Evolutionary conservation across 2,888 invertebrate species (phyloP), one percentile per base, ranked within the genome.

Genomic region (Phaedon cochleariae): DNA sequence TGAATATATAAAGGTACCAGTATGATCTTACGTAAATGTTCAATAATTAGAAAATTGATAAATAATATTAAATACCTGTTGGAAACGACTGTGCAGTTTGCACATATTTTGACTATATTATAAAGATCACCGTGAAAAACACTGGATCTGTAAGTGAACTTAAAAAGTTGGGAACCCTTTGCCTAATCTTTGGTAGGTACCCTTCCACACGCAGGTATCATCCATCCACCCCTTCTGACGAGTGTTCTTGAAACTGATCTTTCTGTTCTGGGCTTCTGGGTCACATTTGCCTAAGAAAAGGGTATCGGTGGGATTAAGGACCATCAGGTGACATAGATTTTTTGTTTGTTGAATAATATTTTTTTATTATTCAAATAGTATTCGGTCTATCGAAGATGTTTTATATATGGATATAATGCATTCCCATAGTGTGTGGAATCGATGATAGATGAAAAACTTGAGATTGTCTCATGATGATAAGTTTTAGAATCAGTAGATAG

Each of bases 231-330:
- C 46, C 21, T 20, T 60, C 21, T 12, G 7, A n/a, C 37, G 48
- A 49, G 37, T n/a, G 54, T 57, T 51, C 68, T 65, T 53, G 66
- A n/a, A 69, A 61, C 59, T 60, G 66, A 64, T 69, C 41, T 69
- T 67, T 65, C n/a, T n/a, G n/a, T n/a, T n/a, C n/a, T n/a, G n/a
- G n/a, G n/a, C n/a, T n/a, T n/a, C 59, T 69, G 58, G 69, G 69
- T 64, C 69, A 66, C 62, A 66, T 69, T 66, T 61, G 65, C 59
- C 59, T 60, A 57, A 65, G 62, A 67, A n/a, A n/a, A 62, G 59
- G 49, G 58, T 37, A 31, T 46, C 37, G 54, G 18, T 59, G 53
- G 62, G 62, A 51, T 65, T 68, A 57, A 49, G 51, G 57, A 41
- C 46, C 61, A 20, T 65, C 65, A 61, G 61, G 65, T 65, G 65